Percentiles rank a stretch among this genome's conserved stretches.
Conservation (phyloP, 2,113 vertebrate genomes). For the Lipophrys pholis region DNA sequence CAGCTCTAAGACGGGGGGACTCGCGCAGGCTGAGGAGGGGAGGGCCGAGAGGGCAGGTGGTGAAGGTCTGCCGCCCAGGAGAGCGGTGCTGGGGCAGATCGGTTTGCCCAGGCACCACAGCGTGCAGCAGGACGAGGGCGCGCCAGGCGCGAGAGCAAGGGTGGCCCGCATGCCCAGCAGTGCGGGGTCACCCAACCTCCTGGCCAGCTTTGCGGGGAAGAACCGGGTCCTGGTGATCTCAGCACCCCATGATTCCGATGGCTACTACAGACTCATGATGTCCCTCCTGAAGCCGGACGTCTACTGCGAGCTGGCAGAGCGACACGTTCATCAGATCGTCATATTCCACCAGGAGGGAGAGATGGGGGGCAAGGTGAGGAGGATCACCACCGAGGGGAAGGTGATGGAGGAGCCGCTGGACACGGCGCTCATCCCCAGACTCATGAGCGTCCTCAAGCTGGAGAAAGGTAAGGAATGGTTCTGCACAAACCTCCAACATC, state of each 20-base stretch:
- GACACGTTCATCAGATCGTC: constrained; percentile 95
- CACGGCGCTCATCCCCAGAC: constrained; percentile 88
- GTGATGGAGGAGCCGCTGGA: constrained; percentile 93
- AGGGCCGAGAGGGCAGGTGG: constrained; percentile 39
- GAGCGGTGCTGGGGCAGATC: constrained; percentile 55
- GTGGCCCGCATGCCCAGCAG: constrained; percentile 85
- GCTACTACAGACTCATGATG: constrained; percentile 98
- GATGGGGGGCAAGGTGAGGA: constrained; percentile 90
- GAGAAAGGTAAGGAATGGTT: constrained; percentile 89
- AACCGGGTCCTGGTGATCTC: constrained; percentile 95
- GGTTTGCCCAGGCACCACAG: constrained; percentile 54
- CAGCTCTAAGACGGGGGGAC: constrained; percentile 27
- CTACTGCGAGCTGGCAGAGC: constrained; percentile 95
- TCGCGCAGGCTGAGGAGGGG: constrained; percentile 69
- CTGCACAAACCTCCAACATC: too few relatives aligned
- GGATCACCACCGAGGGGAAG: constrained; percentile 92
- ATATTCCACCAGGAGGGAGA: constrained; percentile 95
- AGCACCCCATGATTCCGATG: constrained; percentile 93
- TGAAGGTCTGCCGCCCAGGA: constrained; percentile 41
- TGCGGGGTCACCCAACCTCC: constrained; percentile 89
- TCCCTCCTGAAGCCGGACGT: constrained; percentile 94
- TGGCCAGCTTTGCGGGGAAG: constrained; percentile 95
- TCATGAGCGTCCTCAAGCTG: constrained; percentile 95
- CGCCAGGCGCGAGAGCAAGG: constrained; percentile 80
- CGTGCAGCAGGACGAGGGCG: constrained; percentile 87